Evolutionary conservation across 2,797 vertebrate species (phyloP), one percentile per base, ranked within the genome.

Genomic region (Neopelma chrysocephalum): DNA sequence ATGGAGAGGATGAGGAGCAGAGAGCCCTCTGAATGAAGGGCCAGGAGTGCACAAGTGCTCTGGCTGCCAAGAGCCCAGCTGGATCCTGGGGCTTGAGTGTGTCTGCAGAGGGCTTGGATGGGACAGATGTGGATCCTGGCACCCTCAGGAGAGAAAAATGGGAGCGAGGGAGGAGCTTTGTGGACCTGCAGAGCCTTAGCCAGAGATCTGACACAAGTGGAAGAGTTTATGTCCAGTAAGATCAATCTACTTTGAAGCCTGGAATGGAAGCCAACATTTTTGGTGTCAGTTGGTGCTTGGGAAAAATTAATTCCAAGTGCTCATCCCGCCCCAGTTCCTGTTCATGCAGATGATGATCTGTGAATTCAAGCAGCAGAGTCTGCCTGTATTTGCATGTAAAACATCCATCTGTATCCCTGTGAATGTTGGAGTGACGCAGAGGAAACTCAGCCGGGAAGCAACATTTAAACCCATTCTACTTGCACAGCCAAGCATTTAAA

Each of bases 341-440:
- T 61, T 90, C 47, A 11, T 62, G 86, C 70, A 82, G 95, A 76
- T 78, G 89, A 89, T 69, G 77, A 56, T 50, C 65, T 87, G 81
- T 69, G 81, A 82, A 68, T 71, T 40, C 36, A 31, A 42, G 87
- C 19, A 78, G 61, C 87, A 83, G 65, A 88, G 43, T 34, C 80
- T 93, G 88, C 83, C 75, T 64, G 51, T 19, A 90, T 94, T 92
- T 97, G 92, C 92, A 94, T 90, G 60, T 82, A 40, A 90, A 97
- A 62, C 62, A 76, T 34, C 86, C 87, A 71, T 91, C 93, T 94
- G 87, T 73, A 56, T 68, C 93, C 53, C 34, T 65, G 87, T 88
- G 93, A 94, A 58, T 79, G 25, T 71, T 40, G 5, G 1, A 43
- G 78, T 88, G 90, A 83, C 23, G 16, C 69, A 86, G 72, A 83